A percentile compares a stretch with the other conserved stretches of the same genome.
Evolutionary conservation across 2,113 vertebrate genomes (phyloP).

Genomic region (Myotis lucifugus): DNA sequence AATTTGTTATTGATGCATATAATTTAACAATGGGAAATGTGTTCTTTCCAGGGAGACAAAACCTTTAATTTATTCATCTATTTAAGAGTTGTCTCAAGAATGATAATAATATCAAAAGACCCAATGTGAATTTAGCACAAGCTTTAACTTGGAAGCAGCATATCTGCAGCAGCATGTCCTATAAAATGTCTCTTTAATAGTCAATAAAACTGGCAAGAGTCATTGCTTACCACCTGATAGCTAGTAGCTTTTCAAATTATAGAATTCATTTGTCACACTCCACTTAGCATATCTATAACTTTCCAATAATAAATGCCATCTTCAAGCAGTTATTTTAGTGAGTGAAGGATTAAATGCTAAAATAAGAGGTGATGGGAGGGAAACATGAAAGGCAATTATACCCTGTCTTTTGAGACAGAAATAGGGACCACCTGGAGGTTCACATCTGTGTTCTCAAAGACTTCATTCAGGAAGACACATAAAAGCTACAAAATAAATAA

Average conservation of each 20-base stretch:
- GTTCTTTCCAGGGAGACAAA: neutral
- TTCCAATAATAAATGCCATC: slow-evolving; percentile 67
- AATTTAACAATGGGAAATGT: neutral
- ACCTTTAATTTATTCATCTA: neutral
- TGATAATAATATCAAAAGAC: slow-evolving; percentile 29
- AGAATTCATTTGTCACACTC: slow-evolving; percentile 81
- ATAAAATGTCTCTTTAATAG: slow-evolving; percentile 76
- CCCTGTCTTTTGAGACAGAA: slow-evolving; percentile 38
- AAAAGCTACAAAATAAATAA: slow-evolving; percentile 32
- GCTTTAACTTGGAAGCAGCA: slow-evolving; percentile 54
- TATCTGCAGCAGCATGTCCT: slow-evolving; percentile 25
- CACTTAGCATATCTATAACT: slow-evolving; percentile 78
- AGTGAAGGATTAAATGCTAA: slow-evolving; percentile 77
- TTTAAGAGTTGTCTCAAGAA: neutral
- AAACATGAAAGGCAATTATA: slow-evolving; percentile 66
- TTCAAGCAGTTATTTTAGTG: slow-evolving; percentile 79
- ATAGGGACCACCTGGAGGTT: slow-evolving; percentile 9
- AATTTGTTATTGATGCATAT: neutral
- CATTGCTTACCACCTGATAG: slow-evolving; percentile 69
- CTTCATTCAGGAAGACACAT: slow-evolving; percentile 44
- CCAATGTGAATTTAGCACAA: neutral
- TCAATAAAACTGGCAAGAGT: slow-evolving; percentile 77
- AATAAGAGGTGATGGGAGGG: slow-evolving; percentile 65
- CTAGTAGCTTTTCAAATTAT: slow-evolving; percentile 79
- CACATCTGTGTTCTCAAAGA: slow-evolving; percentile 20